Conservation (phyloP, 2,888 invertebrate species). For the Agonopterix heracliana region DNA sequence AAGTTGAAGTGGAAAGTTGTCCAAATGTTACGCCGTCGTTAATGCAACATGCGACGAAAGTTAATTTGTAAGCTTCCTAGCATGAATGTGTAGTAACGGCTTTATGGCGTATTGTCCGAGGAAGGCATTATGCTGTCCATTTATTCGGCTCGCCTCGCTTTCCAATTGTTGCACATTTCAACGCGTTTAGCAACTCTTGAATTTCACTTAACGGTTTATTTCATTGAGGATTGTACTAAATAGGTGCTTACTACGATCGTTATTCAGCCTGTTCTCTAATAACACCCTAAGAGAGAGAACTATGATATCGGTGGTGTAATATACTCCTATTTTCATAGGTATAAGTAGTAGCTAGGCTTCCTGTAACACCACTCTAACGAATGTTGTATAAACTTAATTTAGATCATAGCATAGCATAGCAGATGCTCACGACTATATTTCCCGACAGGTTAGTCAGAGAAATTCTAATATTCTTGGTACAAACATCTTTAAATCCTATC, state of each 20-base stretch:
- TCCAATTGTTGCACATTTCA: constrained; percentile 32
- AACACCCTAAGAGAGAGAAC: background rate
- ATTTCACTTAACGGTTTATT: constrained; percentile 22
- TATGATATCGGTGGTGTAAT: background rate
- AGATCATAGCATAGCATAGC: no score
- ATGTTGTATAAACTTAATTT: no score
- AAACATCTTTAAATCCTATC: no score
- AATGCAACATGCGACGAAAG: constrained; percentile 16
- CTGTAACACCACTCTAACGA: no score
- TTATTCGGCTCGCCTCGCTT: constrained; percentile 34
- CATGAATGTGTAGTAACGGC: constrained; percentile 24
- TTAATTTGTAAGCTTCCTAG: constrained; percentile 24
- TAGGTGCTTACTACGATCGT: no score
- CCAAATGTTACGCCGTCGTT: constrained; percentile 3
- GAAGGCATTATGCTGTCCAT: constrained; percentile 32
- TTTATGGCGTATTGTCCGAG: constrained; percentile 36
- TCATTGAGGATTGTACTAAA: background rate
- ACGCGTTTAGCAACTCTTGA: constrained; percentile 25
- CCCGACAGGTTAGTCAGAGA: no score
- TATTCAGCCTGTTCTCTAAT: background rate
- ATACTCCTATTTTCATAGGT: no score
- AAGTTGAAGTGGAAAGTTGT: constrained; percentile 1
- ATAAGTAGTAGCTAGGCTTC: no score
- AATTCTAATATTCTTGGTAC: no score
- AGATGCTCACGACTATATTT: no score